Evolutionary conservation across 2,797 vertebrate species (phyloP), one percentile per base, ranked within the genome.

Genomic region (Eulemur coronatus): DNA sequence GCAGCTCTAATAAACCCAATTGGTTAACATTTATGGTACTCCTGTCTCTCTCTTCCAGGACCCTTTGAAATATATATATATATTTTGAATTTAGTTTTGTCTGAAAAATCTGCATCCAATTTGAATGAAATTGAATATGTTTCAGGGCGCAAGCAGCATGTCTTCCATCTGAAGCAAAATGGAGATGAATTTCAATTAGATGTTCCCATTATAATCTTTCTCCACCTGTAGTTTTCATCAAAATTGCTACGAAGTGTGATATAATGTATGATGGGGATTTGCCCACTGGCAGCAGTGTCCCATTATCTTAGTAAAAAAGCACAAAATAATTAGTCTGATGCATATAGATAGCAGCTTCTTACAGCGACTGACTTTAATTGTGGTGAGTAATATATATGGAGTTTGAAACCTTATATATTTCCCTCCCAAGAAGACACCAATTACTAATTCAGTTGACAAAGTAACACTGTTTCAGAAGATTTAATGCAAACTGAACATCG

Each of bases 121-220:
- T 98, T 98, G 97, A 98, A 98, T 98, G 94, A 98, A 98, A 98
- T 94, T 95, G 98, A 98, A 91, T 98, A 96, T 80, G 97, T 98
- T 98, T 99, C 96, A 98, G 97, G 97, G 97, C 98, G 98, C 97
- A 98, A 98, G 98, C 98, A 98, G 98, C 57, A 4, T 98, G 98
- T 96, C 98, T 98, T 98, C 98, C 91, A 98, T 98, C 97, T 97
- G 97, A 98, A 97, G 96, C 96, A 98, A 98, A 98, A 98, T 93
- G 96, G 98, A 98, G 97, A 98, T 98, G 98, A 98, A 99, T 99
- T 99, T 98, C 98, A 99, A 98, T 98, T 97, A 98, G 98, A 76
- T 98, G 61, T 97, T 98, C 70, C 98, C 91, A 96, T 98, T 98
- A 98, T 98, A 98, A 98, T 98, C 98, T 98, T 69, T 98, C 96